Conservation (phyloP, 2,888 invertebrate genomes). For the Phrixothrix hirtus region DNA sequence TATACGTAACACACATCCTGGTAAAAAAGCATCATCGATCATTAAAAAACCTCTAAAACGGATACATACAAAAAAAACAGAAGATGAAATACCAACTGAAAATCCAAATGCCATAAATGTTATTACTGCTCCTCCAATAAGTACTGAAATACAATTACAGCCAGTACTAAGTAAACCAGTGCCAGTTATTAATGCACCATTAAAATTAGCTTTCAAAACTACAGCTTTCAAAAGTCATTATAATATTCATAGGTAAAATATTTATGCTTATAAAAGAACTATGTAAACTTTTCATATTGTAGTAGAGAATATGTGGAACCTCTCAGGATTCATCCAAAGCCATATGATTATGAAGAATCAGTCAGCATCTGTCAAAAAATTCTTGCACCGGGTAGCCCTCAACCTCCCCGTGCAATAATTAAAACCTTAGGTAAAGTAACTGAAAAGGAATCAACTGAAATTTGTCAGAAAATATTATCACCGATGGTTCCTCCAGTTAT, state of each 20-base stretch:
- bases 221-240: slow-evolving; percentile 54
- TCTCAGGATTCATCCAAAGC: slow-evolving; percentile 41
- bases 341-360: slow-evolving; percentile 46
- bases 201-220: slow-evolving; percentile 57
- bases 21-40: slow-evolving; percentile 46
- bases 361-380: slow-evolving; percentile 53
- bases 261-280: neutral
- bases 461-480: slow-evolving; percentile 43
- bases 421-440: slow-evolving; percentile 37
- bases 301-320: slow-evolving; percentile 48
- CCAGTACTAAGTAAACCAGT: slow-evolving; percentile 29
- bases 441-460: slow-evolving; percentile 40
- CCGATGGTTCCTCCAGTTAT: slow-evolving; percentile 29
- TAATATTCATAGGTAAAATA: slow-evolving; percentile 51
- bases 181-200: slow-evolving; percentile 59
- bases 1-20: slow-evolving; percentile 74
- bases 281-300: slow-evolving; percentile 26
- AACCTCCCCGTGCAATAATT: slow-evolving; percentile 24
- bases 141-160: slow-evolving; percentile 33
- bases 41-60: slow-evolving; percentile 41
- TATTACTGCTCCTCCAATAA: slow-evolving; percentile 48
- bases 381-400: slow-evolving; percentile 43
- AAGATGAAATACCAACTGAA: slow-evolving; percentile 40
- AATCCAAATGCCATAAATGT: slow-evolving; percentile 56
- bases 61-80: slow-evolving; percentile 15